Conservation (phyloP, 2,888 invertebrate genomes). For the Tolmerus cingulatus region DNA sequence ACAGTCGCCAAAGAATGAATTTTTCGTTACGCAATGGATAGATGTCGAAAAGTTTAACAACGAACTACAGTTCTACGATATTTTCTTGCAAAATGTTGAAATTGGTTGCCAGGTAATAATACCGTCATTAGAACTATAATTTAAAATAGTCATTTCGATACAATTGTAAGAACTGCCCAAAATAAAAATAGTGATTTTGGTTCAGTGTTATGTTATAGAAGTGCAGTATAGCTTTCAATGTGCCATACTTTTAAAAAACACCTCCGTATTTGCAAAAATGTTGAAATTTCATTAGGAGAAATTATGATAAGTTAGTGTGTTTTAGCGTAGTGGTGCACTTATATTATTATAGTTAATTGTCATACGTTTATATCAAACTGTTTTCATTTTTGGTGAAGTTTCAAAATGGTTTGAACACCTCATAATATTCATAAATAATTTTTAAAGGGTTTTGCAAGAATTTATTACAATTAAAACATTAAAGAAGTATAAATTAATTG, state of each 20-base stretch:
- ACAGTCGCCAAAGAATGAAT: neutral
- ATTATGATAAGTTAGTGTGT: no score
- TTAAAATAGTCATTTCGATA: neutral
- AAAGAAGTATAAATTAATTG: neutral
- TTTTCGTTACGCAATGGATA: neutral
- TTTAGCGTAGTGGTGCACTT: no score
- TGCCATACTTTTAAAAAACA: no score
- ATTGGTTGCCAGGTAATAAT: slow-evolving; percentile 55
- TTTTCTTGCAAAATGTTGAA: slow-evolving; percentile 55
- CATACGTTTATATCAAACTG: neutral
- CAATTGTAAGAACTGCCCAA: neutral
- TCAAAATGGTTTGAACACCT: neutral
- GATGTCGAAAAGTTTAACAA: neutral
- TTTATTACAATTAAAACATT: neutral
- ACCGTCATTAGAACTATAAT: neutral
- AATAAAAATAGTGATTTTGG: no score
- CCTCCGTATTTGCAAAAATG: no score
- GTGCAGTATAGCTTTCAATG: no score
- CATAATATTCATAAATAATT: no score
- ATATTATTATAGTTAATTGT: no score
- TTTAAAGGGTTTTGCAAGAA: neutral
- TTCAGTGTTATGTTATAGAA: no score
- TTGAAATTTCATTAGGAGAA: no score
- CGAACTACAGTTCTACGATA: slow-evolving; percentile 45
- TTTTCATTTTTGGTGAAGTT: neutral